These are phyloP conservation scores for Anguilla megastoma DNA, from an alignment of 2,797 vertebrate genomes.

Conservation along the genomic window DNA sequence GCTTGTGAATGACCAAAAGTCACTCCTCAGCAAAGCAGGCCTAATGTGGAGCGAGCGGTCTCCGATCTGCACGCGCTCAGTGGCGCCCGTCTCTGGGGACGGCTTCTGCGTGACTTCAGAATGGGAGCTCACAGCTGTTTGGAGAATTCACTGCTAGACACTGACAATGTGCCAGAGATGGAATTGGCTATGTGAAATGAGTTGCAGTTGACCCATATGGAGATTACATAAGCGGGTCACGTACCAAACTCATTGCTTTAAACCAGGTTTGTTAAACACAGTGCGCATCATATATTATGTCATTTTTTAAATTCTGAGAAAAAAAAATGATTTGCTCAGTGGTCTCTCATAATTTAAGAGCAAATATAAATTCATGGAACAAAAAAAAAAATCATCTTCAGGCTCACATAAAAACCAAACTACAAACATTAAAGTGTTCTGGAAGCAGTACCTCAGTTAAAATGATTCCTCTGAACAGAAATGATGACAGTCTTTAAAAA, in stretches of 20 bases:
- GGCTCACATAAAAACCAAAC: neutral
- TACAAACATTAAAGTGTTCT: neutral
- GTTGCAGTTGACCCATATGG: conserved; percentile 10
- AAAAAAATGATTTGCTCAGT: neutral
- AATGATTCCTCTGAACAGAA: conserved; percentile 14
- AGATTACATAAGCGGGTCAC: neutral
- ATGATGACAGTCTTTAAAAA: conserved; percentile 6
- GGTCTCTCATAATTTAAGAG: neutral
- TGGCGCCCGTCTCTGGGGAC: conserved; percentile 63
- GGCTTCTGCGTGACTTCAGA: conserved; percentile 69
- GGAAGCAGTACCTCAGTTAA: neutral
- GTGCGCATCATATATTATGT: neutral
- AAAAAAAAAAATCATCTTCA: neutral
- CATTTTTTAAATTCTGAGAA: neutral
- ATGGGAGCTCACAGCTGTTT: conserved; percentile 70
- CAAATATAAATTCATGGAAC: neutral
- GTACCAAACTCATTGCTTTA: neutral
- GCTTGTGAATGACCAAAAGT: neutral
- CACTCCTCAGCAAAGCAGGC: neutral
- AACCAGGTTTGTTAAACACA: neutral
- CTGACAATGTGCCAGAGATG: conserved; percentile 58
- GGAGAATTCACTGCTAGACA: conserved; percentile 59
- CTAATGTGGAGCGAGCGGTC: conserved; percentile 3
- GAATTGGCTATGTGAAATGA: conserved; percentile 37
- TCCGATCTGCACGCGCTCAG: conserved; percentile 18